Evolutionary conservation across 2,888 invertebrate genomes (phyloP).

Genomic region (Oeneis ivallda): DNA sequence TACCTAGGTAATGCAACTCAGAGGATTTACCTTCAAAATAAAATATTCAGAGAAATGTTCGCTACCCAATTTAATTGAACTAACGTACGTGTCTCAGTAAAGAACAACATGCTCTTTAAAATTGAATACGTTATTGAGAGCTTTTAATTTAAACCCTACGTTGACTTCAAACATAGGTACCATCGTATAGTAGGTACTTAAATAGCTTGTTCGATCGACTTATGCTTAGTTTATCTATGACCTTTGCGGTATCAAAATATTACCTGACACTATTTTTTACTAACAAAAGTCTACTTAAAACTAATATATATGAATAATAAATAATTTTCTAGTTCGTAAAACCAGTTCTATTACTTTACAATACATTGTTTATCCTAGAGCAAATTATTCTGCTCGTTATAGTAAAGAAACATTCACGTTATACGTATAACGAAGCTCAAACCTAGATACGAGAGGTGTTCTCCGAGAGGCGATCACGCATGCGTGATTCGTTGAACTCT

Average conservation of each 20-base stretch:
- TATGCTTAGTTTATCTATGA: too few relatives aligned
- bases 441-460: slow-evolving; percentile 3
- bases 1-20: slow-evolving; percentile 33
- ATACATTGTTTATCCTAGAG: not conserved
- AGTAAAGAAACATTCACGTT: not conserved
- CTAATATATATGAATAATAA: not conserved
- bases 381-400: not conserved
- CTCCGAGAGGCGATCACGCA: slow-evolving; percentile 29
- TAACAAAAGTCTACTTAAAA: not conserved
- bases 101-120: too few relatives aligned
- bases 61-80: slow-evolving; percentile 16
- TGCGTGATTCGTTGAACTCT: slow-evolving; percentile 65
- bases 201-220: not conserved
- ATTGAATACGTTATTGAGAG: not conserved
- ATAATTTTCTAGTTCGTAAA: not conserved
- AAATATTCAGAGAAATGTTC: too few relatives aligned
- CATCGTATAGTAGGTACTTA: not conserved
- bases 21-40: slow-evolving; percentile 41
- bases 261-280: too few relatives aligned
- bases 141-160: not conserved
- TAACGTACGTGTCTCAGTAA: too few relatives aligned
- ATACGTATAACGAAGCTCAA: slow-evolving; percentile 8
- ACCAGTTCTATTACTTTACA: slow-evolving; percentile 1
- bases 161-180: not conserved
- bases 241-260: too few relatives aligned